Percentiles rank a stretch among this genome's conserved stretches.
phyloP scores from a whole-genome alignment of 1,140 invertebrate genomes.

The Pseudachorutes palmiensis region DNA sequence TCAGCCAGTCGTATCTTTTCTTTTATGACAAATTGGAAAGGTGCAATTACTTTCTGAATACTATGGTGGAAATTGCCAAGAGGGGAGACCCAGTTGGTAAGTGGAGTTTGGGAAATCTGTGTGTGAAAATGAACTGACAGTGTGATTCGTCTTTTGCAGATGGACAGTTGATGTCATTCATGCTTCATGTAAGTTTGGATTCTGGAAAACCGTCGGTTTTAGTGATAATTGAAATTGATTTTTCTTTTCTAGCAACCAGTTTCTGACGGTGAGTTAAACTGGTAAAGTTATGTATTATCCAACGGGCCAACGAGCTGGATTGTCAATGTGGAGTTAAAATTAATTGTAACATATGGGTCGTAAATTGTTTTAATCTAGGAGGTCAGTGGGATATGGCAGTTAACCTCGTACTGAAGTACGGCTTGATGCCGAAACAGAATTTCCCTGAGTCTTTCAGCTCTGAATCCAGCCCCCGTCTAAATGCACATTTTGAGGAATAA shows the following conservation, averaged over 20 bases:
- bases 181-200: conserved; percentile 52
- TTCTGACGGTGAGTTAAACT: conserved; percentile 72
- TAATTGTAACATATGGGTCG: too few species aligned
- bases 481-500: conserved; percentile 70
- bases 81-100: conserved; percentile 56
- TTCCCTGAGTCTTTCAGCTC: conserved; percentile 74
- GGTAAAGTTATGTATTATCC: too few species aligned
- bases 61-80: conserved; percentile 64
- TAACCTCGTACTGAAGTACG: conserved; percentile 76
- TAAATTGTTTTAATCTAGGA: too few species aligned
- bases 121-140: too few species aligned
- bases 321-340: too few species aligned
- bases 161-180: conserved; percentile 64
- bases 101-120: too few species aligned
- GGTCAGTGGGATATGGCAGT: conserved; percentile 89
- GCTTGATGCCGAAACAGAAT: conserved; percentile 75
- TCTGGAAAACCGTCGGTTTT: background rate
- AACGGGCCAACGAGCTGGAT: too few species aligned
- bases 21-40: conserved; percentile 89
- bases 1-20: conserved; percentile 77
- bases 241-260: conserved; percentile 59
- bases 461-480: conserved; percentile 63
- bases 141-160: too few species aligned
- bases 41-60: conserved; percentile 74
- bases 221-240: conserved; percentile 5